phyloP scores from a whole-genome alignment of 2,797 vertebrate species.

The Smutsia gigantea region DNA sequence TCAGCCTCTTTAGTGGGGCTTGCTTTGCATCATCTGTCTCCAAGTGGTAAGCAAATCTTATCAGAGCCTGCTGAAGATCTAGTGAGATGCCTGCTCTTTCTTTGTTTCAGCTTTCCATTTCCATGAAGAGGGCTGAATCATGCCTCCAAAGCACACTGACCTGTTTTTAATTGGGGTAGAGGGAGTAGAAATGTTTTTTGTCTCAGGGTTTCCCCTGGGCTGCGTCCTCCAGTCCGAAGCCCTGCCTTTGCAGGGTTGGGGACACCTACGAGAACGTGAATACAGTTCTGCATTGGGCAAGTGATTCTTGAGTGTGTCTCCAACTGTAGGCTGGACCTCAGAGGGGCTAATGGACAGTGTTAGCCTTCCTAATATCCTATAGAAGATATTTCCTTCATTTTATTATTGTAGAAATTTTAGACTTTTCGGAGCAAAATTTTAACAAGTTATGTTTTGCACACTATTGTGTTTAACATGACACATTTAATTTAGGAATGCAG shows the following conservation, averaged over 20 bases:
- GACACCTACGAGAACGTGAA: neutral
- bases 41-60: neutral
- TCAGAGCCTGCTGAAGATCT: neutral
- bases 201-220: neutral
- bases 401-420: conserved; percentile 32
- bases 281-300: neutral
- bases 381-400: neutral
- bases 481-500: conserved; percentile 29
- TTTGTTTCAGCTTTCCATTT: conserved; percentile 29
- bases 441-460: conserved; percentile 19
- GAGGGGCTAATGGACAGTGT: neutral
- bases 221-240: neutral
- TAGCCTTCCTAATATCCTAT: neutral
- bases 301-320: neutral
- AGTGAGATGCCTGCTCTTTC: neutral
- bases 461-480: conserved; percentile 38
- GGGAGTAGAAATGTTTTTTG: neutral
- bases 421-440: neutral
- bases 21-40: neutral
- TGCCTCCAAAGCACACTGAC: neutral
- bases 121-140: neutral
- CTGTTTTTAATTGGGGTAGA: neutral
- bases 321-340: neutral
- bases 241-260: neutral
- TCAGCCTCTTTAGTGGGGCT: neutral